A percentile compares a stretch with the other conserved stretches of the same genome.
phyloP scores from a whole-genome alignment of 2,113 vertebrate species.

The Neotragus moschatus region DNA sequence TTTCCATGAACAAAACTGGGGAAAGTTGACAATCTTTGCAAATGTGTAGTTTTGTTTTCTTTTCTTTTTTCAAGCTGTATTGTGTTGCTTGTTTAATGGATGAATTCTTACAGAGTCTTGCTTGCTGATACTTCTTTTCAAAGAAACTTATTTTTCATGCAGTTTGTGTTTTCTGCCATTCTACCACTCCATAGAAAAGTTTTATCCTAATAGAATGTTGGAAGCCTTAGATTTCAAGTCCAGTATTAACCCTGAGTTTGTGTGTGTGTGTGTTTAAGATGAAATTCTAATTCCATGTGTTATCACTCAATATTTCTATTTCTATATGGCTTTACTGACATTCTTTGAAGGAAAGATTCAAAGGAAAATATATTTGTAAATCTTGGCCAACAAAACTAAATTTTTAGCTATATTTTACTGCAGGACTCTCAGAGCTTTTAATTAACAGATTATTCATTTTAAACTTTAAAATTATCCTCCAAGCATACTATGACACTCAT shows the following conservation, averaged over 20 bases:
- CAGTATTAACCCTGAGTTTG: neutral
- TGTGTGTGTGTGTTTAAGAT: neutral
- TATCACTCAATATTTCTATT: neutral
- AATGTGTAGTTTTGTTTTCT: neutral
- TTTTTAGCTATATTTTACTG: neutral
- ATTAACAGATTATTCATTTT: neutral
- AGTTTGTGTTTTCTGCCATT: neutral
- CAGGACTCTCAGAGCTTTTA: neutral
- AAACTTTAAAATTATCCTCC: neutral
- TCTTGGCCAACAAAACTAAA: neutral
- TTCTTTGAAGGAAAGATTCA: neutral
- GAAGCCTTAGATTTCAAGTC: neutral
- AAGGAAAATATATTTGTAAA: neutral
- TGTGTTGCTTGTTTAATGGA: neutral
- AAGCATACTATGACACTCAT: neutral
- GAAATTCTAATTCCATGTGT: neutral
- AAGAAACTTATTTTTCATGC: neutral
- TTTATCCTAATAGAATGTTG: neutral
- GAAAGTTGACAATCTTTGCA: neutral
- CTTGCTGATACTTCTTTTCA: neutral
- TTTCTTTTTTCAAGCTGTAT: neutral
- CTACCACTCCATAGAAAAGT: neutral
- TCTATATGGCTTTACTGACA: neutral
- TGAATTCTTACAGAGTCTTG: neutral
- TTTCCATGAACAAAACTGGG: neutral